Base-by-base conservation (phyloP, 2,888 invertebrate genomes). In the Oxytorus armatus region DNA sequence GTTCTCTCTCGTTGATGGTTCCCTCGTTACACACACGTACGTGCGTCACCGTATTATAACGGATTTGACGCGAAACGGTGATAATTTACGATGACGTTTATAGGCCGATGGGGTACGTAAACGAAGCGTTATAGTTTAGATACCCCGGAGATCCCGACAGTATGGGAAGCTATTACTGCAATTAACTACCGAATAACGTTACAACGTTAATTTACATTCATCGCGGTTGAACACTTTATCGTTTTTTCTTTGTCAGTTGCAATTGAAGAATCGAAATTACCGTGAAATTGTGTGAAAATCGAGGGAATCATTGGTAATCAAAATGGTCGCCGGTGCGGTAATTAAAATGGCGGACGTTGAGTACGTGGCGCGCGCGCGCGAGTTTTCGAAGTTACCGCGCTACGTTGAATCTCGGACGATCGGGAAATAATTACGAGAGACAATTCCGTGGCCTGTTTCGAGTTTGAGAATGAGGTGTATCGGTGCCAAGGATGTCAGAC, bases 61-160 rank as follows among this genome's bases (percentile, higher is more conserved):
- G 55, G 25, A 36, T 69, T 59, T 68, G 59, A 78, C 74, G 79
- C 29, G 47, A 74, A 74, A 69, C 65, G 55, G 74, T 74, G 69
- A 51, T 65, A 78, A 81, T 81, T 81, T 81, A 81, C 72, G 81
- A 59, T 61, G 81, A 78, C 77, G 65, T 78, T 81, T 81, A 81
- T 78, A 74, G 69, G 69, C 55, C 61, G 69, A 55, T 65, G 55
- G 61, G 25, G 21, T 61, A 65, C n/a, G 68, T 16, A 39, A 16
- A 59, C 14, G 59, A 25, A 59, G 53, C 25, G 65, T n/a, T 53
- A 39, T 68, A 39, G 29, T 33, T 7, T 51, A 23, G 42, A 7
- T 53, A 25, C 1, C 49, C 59, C 55, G 18, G 16, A n/a, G n/a
- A n/a, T n/a, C n/a, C n/a, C n/a, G 75, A 59, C 63, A 51, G 70